phyloP scores from a whole-genome alignment of 2,888 invertebrate species.

The Malacosoma neustria region DNA sequence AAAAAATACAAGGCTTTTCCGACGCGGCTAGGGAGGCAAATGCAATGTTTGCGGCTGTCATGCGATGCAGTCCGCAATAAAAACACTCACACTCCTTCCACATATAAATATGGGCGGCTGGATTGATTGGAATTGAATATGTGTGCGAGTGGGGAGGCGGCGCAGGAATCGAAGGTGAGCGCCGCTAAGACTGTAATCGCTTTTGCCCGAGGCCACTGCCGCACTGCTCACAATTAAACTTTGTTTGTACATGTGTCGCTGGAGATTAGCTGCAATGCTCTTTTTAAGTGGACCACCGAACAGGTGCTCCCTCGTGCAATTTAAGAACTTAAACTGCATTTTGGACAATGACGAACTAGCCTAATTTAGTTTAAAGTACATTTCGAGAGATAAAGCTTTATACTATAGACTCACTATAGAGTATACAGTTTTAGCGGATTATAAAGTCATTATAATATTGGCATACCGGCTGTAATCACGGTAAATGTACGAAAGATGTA shows the following conservation, averaged over 20 bases:
- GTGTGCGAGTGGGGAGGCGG: constrained; percentile 42
- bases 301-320: constrained; percentile 60
- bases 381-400: too few species aligned
- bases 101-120: constrained; percentile 66
- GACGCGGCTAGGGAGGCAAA: constrained; percentile 56
- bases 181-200: constrained; percentile 73
- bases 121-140: constrained; percentile 75
- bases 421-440: too few species aligned
- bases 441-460: not conserved
- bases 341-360: constrained; percentile 35
- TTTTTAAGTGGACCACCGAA: constrained; percentile 71
- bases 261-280: constrained; percentile 71
- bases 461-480: constrained; percentile 17
- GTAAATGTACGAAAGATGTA: constrained; percentile 52
- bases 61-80: constrained; percentile 71
- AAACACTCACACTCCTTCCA: constrained; percentile 60
- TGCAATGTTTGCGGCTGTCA: constrained; percentile 72
- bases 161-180: constrained; percentile 68
- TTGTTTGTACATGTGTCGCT: constrained; percentile 74
- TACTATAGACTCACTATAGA: too few species aligned
- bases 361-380: not conserved
- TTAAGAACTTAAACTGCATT: constrained; percentile 58
- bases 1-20: constrained; percentile 66
- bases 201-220: constrained; percentile 57
- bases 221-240: constrained; percentile 69